Evolutionary conservation across 2,888 invertebrate species (phyloP).

Genomic region (Clivina fossor): DNA sequence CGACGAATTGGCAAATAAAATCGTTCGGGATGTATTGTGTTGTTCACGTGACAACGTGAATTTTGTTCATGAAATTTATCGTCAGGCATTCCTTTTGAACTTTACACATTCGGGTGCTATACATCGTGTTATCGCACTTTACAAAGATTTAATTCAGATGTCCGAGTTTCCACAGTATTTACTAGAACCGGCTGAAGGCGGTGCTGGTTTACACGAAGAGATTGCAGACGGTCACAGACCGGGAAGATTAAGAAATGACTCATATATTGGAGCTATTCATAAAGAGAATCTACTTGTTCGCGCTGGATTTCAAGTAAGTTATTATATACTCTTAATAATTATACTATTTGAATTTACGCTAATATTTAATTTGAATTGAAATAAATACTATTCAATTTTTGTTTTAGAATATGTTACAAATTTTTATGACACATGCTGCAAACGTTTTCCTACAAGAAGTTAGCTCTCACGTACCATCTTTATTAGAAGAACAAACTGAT

Average conservation of each 20-base stretch:
- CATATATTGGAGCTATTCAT: conserved; percentile 81
- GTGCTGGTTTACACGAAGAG: conserved; percentile 23
- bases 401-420: conserved; percentile 72
- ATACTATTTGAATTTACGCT: background rate
- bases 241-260: conserved; percentile 75
- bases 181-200: conserved; percentile 64
- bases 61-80: conserved; percentile 90
- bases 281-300: conserved; percentile 78
- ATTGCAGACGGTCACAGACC: conserved; percentile 52
- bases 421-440: conserved; percentile 93
- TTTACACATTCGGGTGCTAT: conserved; percentile 87
- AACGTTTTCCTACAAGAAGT: conserved; percentile 86
- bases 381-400: conserved; percentile 5
- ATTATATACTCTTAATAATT: conserved; percentile 11
- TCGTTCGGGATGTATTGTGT: conserved; percentile 87
- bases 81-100: conserved; percentile 89
- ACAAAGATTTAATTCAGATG: conserved; percentile 94
- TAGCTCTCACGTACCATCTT: conserved; percentile 61
- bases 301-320: conserved; percentile 73
- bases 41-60: conserved; percentile 88
- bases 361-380: background rate
- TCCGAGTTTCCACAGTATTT: conserved; percentile 80
- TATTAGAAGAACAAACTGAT: conserved; percentile 91
- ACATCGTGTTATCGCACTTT: conserved; percentile 85
- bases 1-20: conserved; percentile 57